Evolutionary conservation across 1,140 invertebrate species (phyloP), one percentile per base, ranked within the genome.

Genomic region (Calycopis cecrops): DNA sequence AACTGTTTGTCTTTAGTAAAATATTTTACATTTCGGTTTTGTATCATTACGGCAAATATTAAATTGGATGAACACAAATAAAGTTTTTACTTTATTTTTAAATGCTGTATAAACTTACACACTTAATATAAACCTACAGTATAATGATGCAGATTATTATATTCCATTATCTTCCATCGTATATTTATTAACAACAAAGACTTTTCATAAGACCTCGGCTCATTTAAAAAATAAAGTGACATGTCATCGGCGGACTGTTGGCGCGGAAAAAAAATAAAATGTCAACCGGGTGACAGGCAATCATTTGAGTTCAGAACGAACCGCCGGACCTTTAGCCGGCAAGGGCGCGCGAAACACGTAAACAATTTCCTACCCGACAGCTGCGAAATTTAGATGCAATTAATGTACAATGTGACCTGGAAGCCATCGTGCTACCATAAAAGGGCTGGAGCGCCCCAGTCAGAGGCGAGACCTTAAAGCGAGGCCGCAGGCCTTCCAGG

Each of bases 361-460:
- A 62, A 65, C 57, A 54, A 57, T 61, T 62, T 66, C 57, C 60
- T 66, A 54, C 67, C 47, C 21, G 21, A 28, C 37, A 50, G 28
- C 16, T 35, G 40, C 37, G 64, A 70, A 60, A 68, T 70, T 71
- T 71, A 71, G 63, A 66, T 62, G 71, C 58, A 65, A 66, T 65
- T 64, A 58, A 59, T 42, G 21, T 48, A 18, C 53, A 65, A 70
- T 65, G 63, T 67, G 65, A 72, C 63, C 51, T 63, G 69, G 69
- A 71, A 75, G 65, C 66, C 52, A 51, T 51, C 55, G 40, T 57
- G 49, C 35, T 57, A 18, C 76, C 72, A 68, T 75, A 76, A 67
- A 79, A 64, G 73, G 76, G 55, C 63, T 57, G 65, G 17, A 55
- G 16, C 58, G 55, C 65, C 65, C 64, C 71, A 60, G 75, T 65